Evolutionary conservation across 2,888 invertebrate species (phyloP), one percentile per base, ranked within the genome.

Genomic region (Ypsolopha scabrella): DNA sequence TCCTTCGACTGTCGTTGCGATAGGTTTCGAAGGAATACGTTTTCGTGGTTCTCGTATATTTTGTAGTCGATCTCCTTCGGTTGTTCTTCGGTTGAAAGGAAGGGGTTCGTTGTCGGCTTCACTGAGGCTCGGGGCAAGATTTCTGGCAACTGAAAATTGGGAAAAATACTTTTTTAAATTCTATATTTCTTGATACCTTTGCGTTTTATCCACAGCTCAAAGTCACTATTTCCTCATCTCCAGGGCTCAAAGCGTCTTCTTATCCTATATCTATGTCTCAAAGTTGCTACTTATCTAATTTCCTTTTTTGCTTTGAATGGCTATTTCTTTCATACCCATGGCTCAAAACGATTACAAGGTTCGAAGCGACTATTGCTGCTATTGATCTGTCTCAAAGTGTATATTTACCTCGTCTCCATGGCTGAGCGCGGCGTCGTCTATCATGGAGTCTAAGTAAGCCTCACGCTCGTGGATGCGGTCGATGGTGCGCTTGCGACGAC

Each of bases 11-110:
- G 83, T 0, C 83, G 63, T 6, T 67, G 86, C 0, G 85, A 87
- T 0, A 80, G 76, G 58, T 75, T 87, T 48, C 76, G 71, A 6
- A 78, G 72, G 68, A 76, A 86, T 1, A 77, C 58, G 53, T 87
- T 82, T 50, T 83, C 80, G 68, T 83, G 79, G 64, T 87, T 80
- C 56, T 85, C 82, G 65, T 85, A 85, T 0, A 85, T 62, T 0
- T 80, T 69, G 6, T 70, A 63, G 34, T 83, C 77, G 48, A 7
- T 37, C 37, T 2, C 11, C 11, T 7, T 72, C 65, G 37, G 61
- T 34, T 70, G 67, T 9, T 78, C 71, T 53, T 71, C 73, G 33
- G 63, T 60, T 0, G 24, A 4, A 4, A 72, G 60, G 64, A 80
- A 87, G 0, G 81, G 87, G 56, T 79, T 88, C 10, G 69, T 80